A percentile compares a stretch with the other conserved stretches of the same genome.
Conservation (phyloP, 2,113 vertebrate species). For the Neodon shergylaensis region DNA sequence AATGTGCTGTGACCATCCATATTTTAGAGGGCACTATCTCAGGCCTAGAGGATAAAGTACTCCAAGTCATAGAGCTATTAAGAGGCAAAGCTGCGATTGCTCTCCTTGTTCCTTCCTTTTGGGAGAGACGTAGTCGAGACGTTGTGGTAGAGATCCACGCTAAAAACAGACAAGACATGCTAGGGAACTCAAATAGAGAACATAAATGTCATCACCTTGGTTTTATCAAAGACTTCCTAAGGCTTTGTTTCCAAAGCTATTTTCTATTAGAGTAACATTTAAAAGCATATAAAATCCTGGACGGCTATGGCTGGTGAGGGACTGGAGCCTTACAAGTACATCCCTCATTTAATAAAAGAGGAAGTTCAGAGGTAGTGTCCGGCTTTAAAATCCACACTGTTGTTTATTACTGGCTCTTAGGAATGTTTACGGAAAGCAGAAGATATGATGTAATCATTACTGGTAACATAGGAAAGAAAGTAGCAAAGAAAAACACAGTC, state of each 20-base stretch:
- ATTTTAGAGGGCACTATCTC: neutral
- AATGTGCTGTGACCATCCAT: neutral
- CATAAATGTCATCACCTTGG: constrained; percentile 12
- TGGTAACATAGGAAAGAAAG: constrained; percentile 20
- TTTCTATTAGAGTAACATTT: constrained; percentile 27
- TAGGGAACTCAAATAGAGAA: neutral
- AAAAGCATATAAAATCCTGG: constrained; percentile 47
- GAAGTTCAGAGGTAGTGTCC: neutral
- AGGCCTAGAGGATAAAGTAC: constrained; percentile 3
- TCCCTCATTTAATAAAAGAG: constrained; percentile 51
- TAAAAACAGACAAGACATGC: constrained; percentile 29
- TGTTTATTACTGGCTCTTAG: neutral
- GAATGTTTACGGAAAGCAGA: constrained; percentile 45
- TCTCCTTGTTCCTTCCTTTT: neutral
- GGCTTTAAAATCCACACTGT: constrained; percentile 45
- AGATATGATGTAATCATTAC: neutral
- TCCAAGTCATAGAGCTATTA: neutral
- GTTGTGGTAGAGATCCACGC: neutral
- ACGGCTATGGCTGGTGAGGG: neutral
- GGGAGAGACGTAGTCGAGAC: neutral
- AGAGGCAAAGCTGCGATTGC: neutral
- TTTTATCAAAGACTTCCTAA: constrained; percentile 24
- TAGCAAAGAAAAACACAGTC: neutral
- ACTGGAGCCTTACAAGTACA: neutral
- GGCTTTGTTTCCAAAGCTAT: constrained; percentile 55